These are phyloP conservation scores for Pituophis catenifer DNA, from an alignment of 2,113 vertebrate species.

Conservation along the genomic window DNA sequence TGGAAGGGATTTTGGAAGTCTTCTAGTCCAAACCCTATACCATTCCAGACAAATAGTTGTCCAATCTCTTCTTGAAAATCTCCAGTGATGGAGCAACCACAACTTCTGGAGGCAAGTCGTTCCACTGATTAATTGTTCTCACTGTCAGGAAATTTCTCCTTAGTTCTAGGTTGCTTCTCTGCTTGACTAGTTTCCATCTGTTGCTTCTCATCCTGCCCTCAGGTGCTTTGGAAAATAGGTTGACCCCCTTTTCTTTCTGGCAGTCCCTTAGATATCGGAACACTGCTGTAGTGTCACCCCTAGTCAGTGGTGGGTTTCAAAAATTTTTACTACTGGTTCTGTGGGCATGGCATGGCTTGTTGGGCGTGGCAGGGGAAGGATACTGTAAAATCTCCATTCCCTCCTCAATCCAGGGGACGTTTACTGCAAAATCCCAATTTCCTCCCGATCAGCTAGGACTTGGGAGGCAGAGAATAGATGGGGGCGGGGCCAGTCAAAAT, in stretches of 20 bases:
- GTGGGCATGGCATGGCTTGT: no score
- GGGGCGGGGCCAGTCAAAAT: no score
- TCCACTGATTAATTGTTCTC: neutral
- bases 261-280: neutral
- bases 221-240: neutral
- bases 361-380: no score
- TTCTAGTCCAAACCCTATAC: neutral
- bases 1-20: neutral
- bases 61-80: neutral
- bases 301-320: no score
- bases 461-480: no score
- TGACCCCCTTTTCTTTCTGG: neutral
- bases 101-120: neutral
- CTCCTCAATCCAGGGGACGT: no score
- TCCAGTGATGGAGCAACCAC: neutral
- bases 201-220: neutral
- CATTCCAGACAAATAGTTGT: neutral
- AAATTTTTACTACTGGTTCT: no score
- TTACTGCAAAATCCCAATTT: no score
- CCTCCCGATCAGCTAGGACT: no score
- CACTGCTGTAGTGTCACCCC: neutral
- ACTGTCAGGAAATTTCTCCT: neutral
- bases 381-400: no score
- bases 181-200: neutral
- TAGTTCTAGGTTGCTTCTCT: neutral